These are phyloP conservation scores for Mythimna albipuncta DNA, from an alignment of 2,888 invertebrate species.

Conservation along the genomic window DNA sequence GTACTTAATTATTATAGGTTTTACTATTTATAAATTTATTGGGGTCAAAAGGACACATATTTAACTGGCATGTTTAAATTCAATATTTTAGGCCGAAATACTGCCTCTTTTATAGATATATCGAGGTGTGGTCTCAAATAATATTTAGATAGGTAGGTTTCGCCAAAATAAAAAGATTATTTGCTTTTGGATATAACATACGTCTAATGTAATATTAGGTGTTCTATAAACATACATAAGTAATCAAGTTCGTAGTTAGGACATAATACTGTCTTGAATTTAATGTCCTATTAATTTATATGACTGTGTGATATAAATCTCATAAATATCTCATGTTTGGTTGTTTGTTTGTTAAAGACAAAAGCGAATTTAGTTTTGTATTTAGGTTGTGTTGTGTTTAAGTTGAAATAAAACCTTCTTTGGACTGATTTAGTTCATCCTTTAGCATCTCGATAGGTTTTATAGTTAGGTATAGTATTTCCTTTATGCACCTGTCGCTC, in stretches of 20 bases:
- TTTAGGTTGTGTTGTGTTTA: constrained; percentile 25
- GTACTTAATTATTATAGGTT: too few species aligned
- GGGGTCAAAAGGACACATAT: background rate
- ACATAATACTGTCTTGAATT: background rate
- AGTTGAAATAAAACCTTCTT: constrained; percentile 7
- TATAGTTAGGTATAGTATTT: too few species aligned
- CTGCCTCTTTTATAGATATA: background rate
- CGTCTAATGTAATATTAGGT: background rate
- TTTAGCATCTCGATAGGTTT: background rate
- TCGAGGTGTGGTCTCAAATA: background rate
- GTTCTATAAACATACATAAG: background rate
- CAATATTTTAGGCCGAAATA: background rate
- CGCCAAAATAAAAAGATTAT: background rate
- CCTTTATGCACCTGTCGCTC: too few species aligned
- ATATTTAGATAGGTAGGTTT: constrained; percentile 3
- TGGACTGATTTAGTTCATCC: background rate
- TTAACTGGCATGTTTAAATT: background rate
- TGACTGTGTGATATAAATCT: constrained; percentile 11
- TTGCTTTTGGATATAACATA: background rate
- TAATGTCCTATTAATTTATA: background rate
- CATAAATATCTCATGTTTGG: constrained; percentile 48
- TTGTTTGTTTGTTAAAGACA: constrained; percentile 56
- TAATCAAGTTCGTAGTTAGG: constrained; percentile 18
- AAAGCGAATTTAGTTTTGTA: constrained; percentile 48
- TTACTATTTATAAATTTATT: background rate